phyloP scores from a whole-genome alignment of 2,113 vertebrate genomes.

The Larimichthys crocea region DNA sequence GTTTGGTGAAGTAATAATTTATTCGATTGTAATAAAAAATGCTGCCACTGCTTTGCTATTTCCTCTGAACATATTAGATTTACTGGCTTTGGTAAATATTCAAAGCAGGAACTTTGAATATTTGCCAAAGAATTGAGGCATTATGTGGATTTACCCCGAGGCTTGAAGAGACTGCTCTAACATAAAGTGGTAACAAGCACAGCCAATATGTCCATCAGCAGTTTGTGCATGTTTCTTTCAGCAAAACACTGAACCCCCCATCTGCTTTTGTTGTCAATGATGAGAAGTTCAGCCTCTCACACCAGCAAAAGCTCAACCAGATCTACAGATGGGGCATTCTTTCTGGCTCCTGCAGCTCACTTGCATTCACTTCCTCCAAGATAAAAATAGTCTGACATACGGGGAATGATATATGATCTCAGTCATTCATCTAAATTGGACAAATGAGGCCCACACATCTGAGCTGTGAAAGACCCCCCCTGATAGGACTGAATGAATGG shows the following conservation, averaged over 20 bases:
- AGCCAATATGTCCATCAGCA: slow-evolving; percentile 14
- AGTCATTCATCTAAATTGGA: slow-evolving; percentile 78
- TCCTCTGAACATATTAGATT: background rate
- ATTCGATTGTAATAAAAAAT: background rate
- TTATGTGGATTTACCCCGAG: background rate
- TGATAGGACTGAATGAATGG: slow-evolving; percentile 49
- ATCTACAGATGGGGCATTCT: slow-evolving; percentile 40
- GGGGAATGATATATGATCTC: slow-evolving; percentile 73
- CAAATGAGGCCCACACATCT: slow-evolving; percentile 74
- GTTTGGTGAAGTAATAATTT: background rate
- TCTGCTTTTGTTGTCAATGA: slow-evolving; percentile 29
- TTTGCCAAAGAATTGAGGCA: background rate
- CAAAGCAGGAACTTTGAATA: background rate
- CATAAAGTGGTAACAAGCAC: background rate
- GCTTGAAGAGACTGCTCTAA: background rate
- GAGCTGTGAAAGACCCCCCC: slow-evolving; percentile 60
- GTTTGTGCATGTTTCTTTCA: slow-evolving; percentile 15
- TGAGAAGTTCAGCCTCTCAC: slow-evolving; percentile 35
- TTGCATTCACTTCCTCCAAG: slow-evolving; percentile 49
- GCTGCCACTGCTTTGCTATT: background rate
- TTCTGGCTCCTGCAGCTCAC: slow-evolving; percentile 28
- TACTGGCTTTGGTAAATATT: background rate
- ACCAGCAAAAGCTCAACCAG: slow-evolving; percentile 20
- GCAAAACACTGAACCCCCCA: background rate
- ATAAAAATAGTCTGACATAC: slow-evolving; percentile 69